These are phyloP conservation scores for Silurus glanis DNA, from an alignment of 2,113 vertebrate genomes.

Conservation along the genomic window DNA sequence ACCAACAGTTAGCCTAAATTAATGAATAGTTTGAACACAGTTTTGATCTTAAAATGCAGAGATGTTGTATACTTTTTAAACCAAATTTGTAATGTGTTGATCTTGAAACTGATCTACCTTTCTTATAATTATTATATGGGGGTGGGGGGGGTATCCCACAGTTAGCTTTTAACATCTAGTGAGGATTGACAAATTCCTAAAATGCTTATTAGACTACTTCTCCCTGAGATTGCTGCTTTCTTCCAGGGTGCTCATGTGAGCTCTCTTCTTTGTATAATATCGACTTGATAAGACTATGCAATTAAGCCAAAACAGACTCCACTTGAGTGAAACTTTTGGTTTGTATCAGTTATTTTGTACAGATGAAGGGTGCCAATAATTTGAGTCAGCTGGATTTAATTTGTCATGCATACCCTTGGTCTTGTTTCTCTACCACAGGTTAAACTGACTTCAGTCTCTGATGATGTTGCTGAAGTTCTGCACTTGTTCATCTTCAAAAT, in stretches of 20 bases:
- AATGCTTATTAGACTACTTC: neutral
- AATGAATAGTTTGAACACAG: neutral
- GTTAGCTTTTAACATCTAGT: neutral
- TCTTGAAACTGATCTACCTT: neutral
- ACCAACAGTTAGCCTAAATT: neutral
- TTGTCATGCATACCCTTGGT: neutral
- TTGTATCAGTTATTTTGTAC: neutral
- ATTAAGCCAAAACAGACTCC: neutral
- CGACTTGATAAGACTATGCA: neutral
- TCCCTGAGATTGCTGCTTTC: neutral
- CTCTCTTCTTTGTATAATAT: neutral
- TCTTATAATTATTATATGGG: neutral
- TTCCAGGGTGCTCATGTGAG: neutral
- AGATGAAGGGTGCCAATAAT: neutral
- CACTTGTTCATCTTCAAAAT: constrained; percentile 25
- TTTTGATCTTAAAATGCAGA: neutral
- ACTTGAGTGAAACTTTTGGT: neutral
- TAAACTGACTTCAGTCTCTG: neutral
- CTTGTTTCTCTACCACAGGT: constrained; percentile 15
- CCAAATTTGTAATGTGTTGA: neutral
- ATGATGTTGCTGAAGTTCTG: neutral
- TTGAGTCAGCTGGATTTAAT: neutral
- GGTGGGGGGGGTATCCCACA: neutral
- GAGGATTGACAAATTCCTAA: neutral
- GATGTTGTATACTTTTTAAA: neutral